Evolutionary conservation across 2,797 vertebrate genomes (phyloP).

Genomic region (Clamator glandarius): DNA sequence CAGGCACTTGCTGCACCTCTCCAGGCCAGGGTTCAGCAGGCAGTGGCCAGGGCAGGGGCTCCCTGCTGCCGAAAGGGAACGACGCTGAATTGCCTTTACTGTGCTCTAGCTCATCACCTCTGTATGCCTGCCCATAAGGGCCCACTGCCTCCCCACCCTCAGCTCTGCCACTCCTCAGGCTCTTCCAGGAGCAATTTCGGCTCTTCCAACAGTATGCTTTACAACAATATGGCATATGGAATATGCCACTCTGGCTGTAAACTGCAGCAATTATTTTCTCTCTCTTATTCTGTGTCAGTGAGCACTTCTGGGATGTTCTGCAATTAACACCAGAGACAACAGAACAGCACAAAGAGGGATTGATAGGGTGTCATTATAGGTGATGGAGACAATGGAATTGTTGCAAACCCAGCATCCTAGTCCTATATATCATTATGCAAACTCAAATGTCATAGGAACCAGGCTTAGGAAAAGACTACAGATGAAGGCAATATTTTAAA

Average conservation of each 20-base stretch:
- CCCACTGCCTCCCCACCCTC: not conserved
- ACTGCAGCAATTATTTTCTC: accelerated
- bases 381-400: not conserved
- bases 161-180: not conserved
- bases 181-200: not conserved
- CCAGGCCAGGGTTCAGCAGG: not conserved
- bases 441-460: not conserved
- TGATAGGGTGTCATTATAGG: not conserved
- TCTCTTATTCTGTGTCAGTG: not conserved
- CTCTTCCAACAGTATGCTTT: not conserved
- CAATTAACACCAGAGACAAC: not conserved
- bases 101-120: not conserved
- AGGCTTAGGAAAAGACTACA: not conserved
- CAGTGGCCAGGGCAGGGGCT: not conserved
- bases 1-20: accelerated
- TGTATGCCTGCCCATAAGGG: not conserved
- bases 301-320: not conserved
- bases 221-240: not conserved
- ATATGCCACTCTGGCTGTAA: not conserved
- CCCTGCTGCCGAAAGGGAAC: not conserved
- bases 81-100: not conserved
- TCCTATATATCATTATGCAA: not conserved
- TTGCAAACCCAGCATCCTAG: not conserved
- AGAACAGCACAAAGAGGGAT: not conserved
- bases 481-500: not conserved